These are phyloP conservation scores for Galerucella pusilla DNA, from an alignment of 2,888 invertebrate species.

Conservation along the genomic window DNA sequence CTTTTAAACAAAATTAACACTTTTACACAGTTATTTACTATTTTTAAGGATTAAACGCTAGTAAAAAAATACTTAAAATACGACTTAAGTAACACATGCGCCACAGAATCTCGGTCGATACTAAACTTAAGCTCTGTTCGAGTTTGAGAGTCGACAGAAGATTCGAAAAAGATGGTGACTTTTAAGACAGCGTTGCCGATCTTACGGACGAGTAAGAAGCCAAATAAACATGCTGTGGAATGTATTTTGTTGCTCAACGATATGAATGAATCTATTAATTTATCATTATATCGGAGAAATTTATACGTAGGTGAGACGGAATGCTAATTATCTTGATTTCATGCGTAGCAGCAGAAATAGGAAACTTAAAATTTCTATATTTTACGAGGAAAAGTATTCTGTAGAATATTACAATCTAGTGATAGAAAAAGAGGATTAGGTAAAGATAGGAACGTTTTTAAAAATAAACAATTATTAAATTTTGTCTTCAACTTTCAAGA, in stretches of 20 bases:
- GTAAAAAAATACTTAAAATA: not conserved
- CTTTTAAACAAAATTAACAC: not conserved
- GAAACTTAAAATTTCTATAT: not conserved
- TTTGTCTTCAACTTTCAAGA: too few relatives aligned
- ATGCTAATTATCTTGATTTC: constrained; percentile 1
- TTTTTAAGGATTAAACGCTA: constrained; percentile 9
- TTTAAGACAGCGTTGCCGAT: constrained; percentile 31
- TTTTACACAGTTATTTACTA: constrained; percentile 2
- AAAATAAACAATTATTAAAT: too few relatives aligned
- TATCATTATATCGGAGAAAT: constrained; percentile 8
- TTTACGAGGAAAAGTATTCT: not conserved
- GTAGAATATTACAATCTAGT: too few relatives aligned
- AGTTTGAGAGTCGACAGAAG: constrained; percentile 33
- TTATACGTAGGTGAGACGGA: constrained; percentile 8
- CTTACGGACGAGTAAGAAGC: not conserved
- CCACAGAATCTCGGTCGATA: constrained; percentile 39
- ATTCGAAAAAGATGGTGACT: constrained; percentile 41
- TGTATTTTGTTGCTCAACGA: constrained; percentile 16
- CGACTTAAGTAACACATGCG: constrained; percentile 28
- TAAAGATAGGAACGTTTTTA: too few relatives aligned
- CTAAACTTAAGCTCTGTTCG: constrained; percentile 23
- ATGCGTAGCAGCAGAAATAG: not conserved
- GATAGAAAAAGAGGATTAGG: too few relatives aligned
- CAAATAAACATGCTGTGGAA: not conserved
- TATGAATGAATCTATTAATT: constrained; percentile 18